Evolutionary conservation across 2,797 vertebrate species (phyloP).

Genomic region (Sciurus carolinensis): DNA sequence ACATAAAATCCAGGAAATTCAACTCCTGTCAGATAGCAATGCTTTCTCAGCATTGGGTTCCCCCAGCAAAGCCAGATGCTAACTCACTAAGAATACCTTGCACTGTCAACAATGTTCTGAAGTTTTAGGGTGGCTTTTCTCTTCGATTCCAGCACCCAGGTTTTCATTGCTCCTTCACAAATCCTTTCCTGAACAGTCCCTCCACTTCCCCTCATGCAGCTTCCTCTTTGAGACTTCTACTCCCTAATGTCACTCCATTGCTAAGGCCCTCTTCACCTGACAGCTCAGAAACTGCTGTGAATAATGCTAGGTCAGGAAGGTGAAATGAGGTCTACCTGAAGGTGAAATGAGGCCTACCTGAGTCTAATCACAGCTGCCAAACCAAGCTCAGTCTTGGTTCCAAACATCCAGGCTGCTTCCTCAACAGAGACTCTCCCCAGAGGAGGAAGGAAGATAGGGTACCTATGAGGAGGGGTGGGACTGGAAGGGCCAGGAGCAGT

Average conservation of each 20-base stretch:
- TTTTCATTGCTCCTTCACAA: background rate
- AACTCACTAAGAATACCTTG: background rate
- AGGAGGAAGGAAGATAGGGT: background rate
- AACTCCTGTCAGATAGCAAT: background rate
- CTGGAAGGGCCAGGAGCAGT: background rate
- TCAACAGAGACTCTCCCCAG: background rate
- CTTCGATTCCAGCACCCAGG: too few species aligned
- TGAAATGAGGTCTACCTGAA: background rate
- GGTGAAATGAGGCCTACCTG: background rate
- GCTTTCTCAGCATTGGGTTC: background rate
- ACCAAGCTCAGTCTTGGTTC: background rate
- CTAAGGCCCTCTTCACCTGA: too few species aligned
- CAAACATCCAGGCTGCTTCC: background rate
- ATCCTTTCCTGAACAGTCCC: background rate
- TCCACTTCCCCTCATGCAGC: background rate
- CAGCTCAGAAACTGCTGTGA: background rate
- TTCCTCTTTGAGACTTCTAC: background rate
- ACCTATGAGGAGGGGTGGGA: accelerated
- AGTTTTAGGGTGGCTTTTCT: background rate
- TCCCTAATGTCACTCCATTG: background rate
- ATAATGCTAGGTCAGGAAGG: background rate
- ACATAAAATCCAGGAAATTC: background rate
- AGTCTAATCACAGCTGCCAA: accelerated
- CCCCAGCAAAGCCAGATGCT: background rate
- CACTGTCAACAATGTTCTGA: background rate